phyloP scores from a whole-genome alignment of 2,113 vertebrate species.

The Lota lota region DNA sequence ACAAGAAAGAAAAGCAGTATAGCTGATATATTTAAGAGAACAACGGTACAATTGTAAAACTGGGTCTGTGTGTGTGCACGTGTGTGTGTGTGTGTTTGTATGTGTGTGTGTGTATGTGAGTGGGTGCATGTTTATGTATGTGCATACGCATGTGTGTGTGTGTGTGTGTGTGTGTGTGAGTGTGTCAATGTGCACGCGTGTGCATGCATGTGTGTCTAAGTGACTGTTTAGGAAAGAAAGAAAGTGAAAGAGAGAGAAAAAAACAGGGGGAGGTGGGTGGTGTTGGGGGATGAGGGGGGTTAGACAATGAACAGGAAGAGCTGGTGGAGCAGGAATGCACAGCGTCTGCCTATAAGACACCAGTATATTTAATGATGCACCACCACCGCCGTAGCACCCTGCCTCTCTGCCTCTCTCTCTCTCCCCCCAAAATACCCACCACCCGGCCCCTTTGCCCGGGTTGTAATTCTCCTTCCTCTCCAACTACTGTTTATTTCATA shows the following conservation, averaged over 20 bases:
- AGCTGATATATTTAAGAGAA: too few relatives aligned
- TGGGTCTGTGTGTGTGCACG: constrained; percentile 1
- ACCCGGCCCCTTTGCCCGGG: constrained; percentile 45
- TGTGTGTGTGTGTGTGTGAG: not conserved
- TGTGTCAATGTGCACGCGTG: constrained; percentile 9
- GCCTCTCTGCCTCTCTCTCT: constrained; percentile 41
- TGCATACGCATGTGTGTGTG: not conserved
- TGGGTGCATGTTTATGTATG: not conserved
- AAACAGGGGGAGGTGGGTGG: not conserved
- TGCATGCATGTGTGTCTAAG: constrained; percentile 5
- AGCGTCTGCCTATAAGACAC: constrained; percentile 35
- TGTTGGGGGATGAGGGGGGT: constrained; percentile 1
- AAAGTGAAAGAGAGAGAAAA: constrained; percentile 8
- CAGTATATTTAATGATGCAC: constrained; percentile 71
- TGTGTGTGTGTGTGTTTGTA: not conserved
- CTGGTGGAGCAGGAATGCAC: constrained; percentile 32
- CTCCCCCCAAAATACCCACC: constrained; percentile 57
- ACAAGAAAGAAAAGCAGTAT: too few relatives aligned
- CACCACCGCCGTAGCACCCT: constrained; percentile 54
- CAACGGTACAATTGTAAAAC: too few relatives aligned
- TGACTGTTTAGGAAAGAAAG: constrained; percentile 6
- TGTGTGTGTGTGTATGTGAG: constrained; percentile 8
- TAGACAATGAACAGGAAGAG: constrained; percentile 36
- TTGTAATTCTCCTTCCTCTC: constrained; percentile 86
- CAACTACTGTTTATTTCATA: constrained; percentile 95